Base-by-base conservation (phyloP, 2,797 vertebrate species). In the Catostomus latipinnis region DNA sequence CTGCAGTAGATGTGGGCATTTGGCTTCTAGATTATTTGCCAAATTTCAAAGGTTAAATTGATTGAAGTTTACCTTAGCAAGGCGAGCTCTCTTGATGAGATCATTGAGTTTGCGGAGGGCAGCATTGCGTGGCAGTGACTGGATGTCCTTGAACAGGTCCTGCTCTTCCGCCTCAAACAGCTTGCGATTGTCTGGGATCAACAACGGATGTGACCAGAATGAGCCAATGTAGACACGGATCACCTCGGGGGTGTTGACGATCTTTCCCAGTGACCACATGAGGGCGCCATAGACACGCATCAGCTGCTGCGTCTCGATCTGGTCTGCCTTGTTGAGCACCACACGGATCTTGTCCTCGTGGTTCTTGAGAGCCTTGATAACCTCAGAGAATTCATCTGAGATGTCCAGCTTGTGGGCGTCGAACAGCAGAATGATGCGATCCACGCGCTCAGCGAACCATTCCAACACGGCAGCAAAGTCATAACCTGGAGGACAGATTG, bases 201-300 rank as follows among this genome's bases (percentile, higher is more conserved):
- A 90, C 83, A 99, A 90, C 0, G 97, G 98, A 57, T 98, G 97
- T 60, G 98, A 99, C 98, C 98, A 99, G 90, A 99, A 99, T 6
- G 97, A 99, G 22, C 98, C 97, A 0, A 99, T 99, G 88, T 99
- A 99, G 87, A 99, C 97, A 0, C 98, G 93, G 90, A 99, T 96
- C 86, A 99, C 98, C 91, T 99, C 98, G 0, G 98, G 98, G 0
- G 98, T 99, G 92, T 99, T 99, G 87, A 99, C 96, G 0, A 99
- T 99, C 93, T 99, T 99, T 5, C 97, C 98, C 86, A 99, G 90
- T 0, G 97, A 99, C 97, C 98, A 99, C 98, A 99, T 99, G 87
- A 99, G 95, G 69, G 98, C 97, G 8, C 98, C 98, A 0, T 99
- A 99, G 0, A 99, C 98, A 4, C 98, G 92, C 98, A 99, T 99